Base-by-base conservation (phyloP, 2,888 invertebrate genomes). In the Andrena bucephala region DNA sequence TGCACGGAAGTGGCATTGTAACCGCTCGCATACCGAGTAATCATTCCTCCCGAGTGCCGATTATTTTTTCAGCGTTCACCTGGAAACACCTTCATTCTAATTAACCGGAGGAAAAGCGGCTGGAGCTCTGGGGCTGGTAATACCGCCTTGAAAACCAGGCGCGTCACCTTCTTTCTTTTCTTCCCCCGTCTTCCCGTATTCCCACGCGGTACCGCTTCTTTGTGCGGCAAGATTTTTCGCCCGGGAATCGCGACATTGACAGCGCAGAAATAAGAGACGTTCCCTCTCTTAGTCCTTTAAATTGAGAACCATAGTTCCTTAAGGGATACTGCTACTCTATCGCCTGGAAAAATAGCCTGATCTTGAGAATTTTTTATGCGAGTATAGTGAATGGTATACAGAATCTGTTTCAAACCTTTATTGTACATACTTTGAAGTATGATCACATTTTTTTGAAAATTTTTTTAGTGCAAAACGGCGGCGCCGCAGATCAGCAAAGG, bases 31-130 rank as follows among this genome's bases (percentile, higher is more conserved):
- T 20, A 36, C 62, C 65, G 77, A 36, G 29, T 75, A 77, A 77
- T 82, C 52, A 33, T 77, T 63, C 57, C 31, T 60, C 33, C 70
- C 52, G 63, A 74, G 67, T 59, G 63, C 29, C 54, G 63, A 59
- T 74, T 82, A 74, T 82, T 75, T 77, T 82, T 82, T 60, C 75
- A 69, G n/a, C 65, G 67, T 74, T 77, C 73, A 59, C 82, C 52
- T 77, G 68, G 52, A 72, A 72, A 75, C 42, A 74, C 59, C 63
- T 57, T 71, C 67, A 74, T 82, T 67, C 31, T 73, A 82, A 82
- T 82, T 59, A 76, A 69, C 69, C 69, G 10, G 73, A 75, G 65
- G 8, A n/a, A 66, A 70, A 73, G 62, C 77, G 42, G 72, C 59
- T 29, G 29, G 69, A 54, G 52, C 57, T 31, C 29, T 1, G 27